These are phyloP conservation scores for Dipus sagitta DNA, from an alignment of 2,797 vertebrate species.

Conservation along the genomic window DNA sequence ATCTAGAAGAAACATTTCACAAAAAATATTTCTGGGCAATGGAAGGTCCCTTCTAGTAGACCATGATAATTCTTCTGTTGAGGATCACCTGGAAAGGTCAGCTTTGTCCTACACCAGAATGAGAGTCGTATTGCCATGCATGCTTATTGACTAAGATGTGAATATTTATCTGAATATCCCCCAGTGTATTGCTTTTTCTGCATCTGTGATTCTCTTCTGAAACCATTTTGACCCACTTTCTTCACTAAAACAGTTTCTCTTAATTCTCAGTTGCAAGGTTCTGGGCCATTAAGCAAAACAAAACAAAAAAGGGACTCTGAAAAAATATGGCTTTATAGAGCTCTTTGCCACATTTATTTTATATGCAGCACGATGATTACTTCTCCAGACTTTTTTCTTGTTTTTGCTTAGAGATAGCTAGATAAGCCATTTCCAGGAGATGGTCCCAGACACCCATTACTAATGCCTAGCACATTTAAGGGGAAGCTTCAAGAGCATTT, in stretches of 20 bases:
- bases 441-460: slow-evolving; percentile 66
- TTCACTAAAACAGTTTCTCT: slow-evolving; percentile 50
- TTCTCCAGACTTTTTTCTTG: slow-evolving; percentile 21
- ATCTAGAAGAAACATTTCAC: background rate
- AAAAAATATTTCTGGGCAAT: background rate
- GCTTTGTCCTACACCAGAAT: background rate
- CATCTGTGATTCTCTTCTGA: slow-evolving; percentile 49
- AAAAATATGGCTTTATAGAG: slow-evolving; percentile 73
- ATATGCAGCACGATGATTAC: slow-evolving; percentile 63
- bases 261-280: slow-evolving; percentile 70
- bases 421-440: slow-evolving; percentile 72
- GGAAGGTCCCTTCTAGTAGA: background rate
- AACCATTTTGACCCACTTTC: slow-evolving; percentile 61
- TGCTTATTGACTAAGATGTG: background rate
- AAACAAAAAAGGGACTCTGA: slow-evolving; percentile 38
- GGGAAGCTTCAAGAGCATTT: slow-evolving; percentile 62
- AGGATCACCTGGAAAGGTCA: background rate
- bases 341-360: slow-evolving; percentile 74
- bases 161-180: background rate
- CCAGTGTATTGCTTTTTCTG: background rate
- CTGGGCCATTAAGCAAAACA: slow-evolving; percentile 72
- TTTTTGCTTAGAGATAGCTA: slow-evolving; percentile 67
- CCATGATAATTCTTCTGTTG: background rate
- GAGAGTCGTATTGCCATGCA: background rate
- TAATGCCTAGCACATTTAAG: slow-evolving; percentile 23